Percentiles rank a stretch among this genome's conserved stretches.
Evolutionary conservation across 2,888 invertebrate species (phyloP).

Genomic region (Scelioninae gen. 1): DNA sequence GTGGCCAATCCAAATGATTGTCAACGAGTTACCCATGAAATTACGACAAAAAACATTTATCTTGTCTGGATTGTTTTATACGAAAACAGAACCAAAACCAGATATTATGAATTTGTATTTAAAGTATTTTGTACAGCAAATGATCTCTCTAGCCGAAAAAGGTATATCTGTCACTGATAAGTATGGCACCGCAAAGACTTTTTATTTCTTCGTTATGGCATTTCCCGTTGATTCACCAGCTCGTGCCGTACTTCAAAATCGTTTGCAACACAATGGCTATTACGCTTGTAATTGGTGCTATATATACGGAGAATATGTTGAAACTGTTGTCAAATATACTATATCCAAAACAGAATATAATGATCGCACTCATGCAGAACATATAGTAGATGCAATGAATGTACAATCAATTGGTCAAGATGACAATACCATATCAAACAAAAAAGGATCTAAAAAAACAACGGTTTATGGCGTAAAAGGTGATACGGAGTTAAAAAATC

Average conservation of each 20-base stretch:
- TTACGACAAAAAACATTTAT: constrained; percentile 26
- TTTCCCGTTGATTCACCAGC: constrained; percentile 31
- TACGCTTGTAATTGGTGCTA: constrained; percentile 3
- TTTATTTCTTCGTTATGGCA: constrained; percentile 14
- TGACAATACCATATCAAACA: background rate
- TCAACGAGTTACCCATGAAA: constrained; percentile 40
- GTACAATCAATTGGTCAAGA: background rate
- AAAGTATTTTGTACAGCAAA: constrained; percentile 19
- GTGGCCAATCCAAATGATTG: constrained; percentile 13
- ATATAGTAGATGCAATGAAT: background rate
- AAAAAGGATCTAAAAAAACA: background rate
- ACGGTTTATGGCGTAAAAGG: background rate
- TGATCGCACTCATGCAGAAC: background rate
- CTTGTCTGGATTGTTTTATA: constrained; percentile 23
- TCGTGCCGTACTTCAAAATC: constrained; percentile 41
- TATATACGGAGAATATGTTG: background rate
- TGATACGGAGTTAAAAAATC: background rate
- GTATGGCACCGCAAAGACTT: background rate
- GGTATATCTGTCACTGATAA: constrained; percentile 9
- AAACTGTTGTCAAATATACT: background rate
- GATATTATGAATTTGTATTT: constrained; percentile 30
- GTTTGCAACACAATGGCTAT: constrained; percentile 14
- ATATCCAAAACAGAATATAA: background rate
- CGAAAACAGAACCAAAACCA: constrained; percentile 26
- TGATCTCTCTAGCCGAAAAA: background rate